Evolutionary conservation across 2,888 invertebrate species (phyloP).

Genomic region (Aphrophora alni): DNA sequence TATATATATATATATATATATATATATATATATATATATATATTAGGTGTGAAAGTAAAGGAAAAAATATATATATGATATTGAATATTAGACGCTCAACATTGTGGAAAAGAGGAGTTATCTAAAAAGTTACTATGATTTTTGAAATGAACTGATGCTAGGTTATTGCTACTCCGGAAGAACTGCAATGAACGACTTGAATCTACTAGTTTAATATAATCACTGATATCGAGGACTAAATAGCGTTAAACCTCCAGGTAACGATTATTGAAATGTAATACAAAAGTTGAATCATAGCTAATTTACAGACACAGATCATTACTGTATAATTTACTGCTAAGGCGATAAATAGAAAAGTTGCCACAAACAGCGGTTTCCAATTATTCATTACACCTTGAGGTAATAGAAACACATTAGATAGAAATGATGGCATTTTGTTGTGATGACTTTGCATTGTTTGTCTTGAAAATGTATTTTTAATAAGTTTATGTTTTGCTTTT

Average conservation of each 20-base stretch:
- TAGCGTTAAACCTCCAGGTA: neutral
- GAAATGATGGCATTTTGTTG: neutral
- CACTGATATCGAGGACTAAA: neutral
- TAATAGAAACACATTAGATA: neutral
- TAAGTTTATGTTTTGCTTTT: neutral
- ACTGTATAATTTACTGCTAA: neutral
- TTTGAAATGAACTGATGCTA: no score
- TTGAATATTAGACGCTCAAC: no score
- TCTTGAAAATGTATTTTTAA: neutral
- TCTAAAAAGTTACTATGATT: no score
- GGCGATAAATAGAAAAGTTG: neutral
- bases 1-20: no score
- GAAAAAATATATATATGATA: no score
- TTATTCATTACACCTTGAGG: neutral
- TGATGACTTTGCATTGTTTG: neutral
- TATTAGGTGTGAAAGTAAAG: no score
- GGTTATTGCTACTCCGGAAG: no score
- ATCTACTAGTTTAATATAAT: no score
- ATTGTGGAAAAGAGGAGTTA: no score
- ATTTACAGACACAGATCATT: neutral
- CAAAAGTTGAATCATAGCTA: neutral
- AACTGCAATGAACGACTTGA: no score
- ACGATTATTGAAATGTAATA: neutral
- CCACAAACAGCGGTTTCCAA: neutral
- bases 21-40: no score